These are phyloP conservation scores for Ashinkailepas kermadecensis DNA, from an alignment of 2,888 invertebrate species.

Conservation along the genomic window DNA sequence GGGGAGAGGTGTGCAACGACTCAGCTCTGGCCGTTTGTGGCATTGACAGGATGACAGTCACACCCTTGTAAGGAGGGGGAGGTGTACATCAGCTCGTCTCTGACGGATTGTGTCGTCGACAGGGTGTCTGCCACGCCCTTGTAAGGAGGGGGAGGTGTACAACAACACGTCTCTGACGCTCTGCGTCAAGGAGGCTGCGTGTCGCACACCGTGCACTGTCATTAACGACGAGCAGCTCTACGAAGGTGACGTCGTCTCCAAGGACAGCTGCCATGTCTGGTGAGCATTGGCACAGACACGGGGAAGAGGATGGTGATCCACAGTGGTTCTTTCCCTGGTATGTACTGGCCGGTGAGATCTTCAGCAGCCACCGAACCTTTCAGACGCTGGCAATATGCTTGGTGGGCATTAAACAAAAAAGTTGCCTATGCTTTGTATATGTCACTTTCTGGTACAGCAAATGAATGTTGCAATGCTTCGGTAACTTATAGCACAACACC, in stretches of 20 bases:
- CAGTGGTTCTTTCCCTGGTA: too few species aligned
- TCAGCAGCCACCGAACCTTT: too few species aligned
- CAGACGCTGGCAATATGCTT: too few species aligned
- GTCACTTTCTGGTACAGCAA: too few species aligned
- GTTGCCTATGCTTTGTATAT: too few species aligned
- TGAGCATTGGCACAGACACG: conserved; percentile 35
- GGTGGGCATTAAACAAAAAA: too few species aligned
- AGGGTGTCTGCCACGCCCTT: conserved; percentile 67
- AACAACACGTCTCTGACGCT: conserved; percentile 57
- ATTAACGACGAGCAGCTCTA: conserved; percentile 57
- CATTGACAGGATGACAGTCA: conserved; percentile 57
- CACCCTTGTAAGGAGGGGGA: conserved; percentile 64
- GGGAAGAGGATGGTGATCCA: too few species aligned
- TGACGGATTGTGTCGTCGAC: conserved; percentile 38
- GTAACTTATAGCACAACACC: too few species aligned
- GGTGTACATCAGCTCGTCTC: conserved; percentile 61
- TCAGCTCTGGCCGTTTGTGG: conserved; percentile 57
- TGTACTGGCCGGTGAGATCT: too few species aligned
- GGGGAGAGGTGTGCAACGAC: conserved; percentile 63
- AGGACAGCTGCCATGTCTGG: conserved; percentile 74
- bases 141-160: conserved; percentile 65
- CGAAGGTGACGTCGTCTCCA: conserved; percentile 67
- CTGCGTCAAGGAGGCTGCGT: conserved; percentile 66
- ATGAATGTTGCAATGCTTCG: too few species aligned
- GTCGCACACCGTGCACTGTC: conserved; percentile 60